Evolutionary conservation across 2,888 invertebrate species (phyloP).

Genomic region (Drosophila fulvimacula): DNA sequence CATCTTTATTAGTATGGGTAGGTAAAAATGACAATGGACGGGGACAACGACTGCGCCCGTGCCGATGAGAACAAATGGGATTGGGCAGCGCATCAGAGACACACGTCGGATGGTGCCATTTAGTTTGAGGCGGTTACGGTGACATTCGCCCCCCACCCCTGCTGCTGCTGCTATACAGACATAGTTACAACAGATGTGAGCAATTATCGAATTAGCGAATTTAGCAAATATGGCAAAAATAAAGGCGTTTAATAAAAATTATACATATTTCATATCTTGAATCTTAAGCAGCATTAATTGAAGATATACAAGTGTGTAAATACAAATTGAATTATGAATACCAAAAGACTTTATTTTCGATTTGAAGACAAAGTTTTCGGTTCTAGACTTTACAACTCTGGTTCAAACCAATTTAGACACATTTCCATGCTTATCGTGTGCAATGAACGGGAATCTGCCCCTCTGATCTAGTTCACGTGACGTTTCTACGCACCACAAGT

Average conservation of each 20-base stretch:
- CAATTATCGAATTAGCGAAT: slow-evolving; percentile 18
- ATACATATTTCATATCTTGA: background rate
- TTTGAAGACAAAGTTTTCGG: background rate
- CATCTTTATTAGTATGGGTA: slow-evolving; percentile 47
- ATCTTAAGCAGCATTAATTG: background rate
- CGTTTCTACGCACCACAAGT: slow-evolving; percentile 14
- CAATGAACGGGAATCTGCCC: slow-evolving; percentile 40
- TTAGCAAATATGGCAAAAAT: slow-evolving; percentile 2
- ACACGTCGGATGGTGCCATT: slow-evolving; percentile 42
- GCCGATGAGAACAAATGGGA: slow-evolving; percentile 38
- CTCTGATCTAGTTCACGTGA: slow-evolving; percentile 50
- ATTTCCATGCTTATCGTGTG: slow-evolving; percentile 41
- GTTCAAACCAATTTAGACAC: slow-evolving; percentile 26
- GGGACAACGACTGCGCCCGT: slow-evolving; percentile 40
- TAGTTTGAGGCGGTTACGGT: slow-evolving; percentile 38
- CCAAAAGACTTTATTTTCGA: too few relatives aligned
- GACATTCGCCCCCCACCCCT: slow-evolving; percentile 2
- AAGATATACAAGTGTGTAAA: background rate
- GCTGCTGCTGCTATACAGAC: background rate
- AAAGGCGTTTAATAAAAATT: slow-evolving; percentile 12
- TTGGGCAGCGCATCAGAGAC: slow-evolving; percentile 44
- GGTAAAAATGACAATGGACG: slow-evolving; percentile 35
- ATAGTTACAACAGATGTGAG: slow-evolving; percentile 9
- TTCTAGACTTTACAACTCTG: slow-evolving; percentile 7
- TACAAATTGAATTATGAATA: background rate